A percentile compares a stretch with the other conserved stretches of the same genome.
Conservation (phyloP, 2,113 vertebrate genomes). For the Mastomys coucha region DNA sequence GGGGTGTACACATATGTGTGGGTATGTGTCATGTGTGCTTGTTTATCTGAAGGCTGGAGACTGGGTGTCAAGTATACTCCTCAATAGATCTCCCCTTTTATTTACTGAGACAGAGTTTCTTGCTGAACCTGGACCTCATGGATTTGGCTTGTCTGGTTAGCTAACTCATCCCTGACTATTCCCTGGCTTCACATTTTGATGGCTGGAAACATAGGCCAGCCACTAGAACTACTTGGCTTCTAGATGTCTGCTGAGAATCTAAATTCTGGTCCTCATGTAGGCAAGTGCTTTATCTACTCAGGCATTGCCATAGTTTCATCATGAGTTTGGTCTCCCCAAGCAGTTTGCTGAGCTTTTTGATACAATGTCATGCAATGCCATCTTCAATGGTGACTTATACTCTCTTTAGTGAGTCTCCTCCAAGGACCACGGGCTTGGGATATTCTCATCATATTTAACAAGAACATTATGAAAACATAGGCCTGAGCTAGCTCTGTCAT, state of each 20-base stretch:
- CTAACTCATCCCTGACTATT: background rate
- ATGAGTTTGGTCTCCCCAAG: background rate
- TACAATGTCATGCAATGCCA: background rate
- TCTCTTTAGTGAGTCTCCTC: background rate
- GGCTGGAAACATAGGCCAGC: background rate
- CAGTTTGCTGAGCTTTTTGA: background rate
- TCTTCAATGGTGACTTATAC: background rate
- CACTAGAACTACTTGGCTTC: background rate
- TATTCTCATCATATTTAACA: background rate
- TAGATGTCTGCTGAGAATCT: background rate
- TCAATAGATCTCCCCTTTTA: background rate
- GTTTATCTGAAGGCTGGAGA: background rate
- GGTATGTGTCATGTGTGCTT: background rate
- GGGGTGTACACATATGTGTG: background rate
- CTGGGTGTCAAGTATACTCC: background rate
- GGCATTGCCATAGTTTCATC: background rate
- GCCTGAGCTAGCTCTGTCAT: background rate
- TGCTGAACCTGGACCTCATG: background rate
- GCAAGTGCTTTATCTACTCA: background rate
- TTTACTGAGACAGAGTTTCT: background rate
- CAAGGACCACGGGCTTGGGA: background rate
- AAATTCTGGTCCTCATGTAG: background rate
- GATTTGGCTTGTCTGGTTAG: background rate
- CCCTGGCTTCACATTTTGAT: too few relatives aligned
- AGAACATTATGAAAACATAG: background rate